These are phyloP conservation scores for Picus viridis DNA, from an alignment of 2,797 vertebrate species.

Conservation along the genomic window DNA sequence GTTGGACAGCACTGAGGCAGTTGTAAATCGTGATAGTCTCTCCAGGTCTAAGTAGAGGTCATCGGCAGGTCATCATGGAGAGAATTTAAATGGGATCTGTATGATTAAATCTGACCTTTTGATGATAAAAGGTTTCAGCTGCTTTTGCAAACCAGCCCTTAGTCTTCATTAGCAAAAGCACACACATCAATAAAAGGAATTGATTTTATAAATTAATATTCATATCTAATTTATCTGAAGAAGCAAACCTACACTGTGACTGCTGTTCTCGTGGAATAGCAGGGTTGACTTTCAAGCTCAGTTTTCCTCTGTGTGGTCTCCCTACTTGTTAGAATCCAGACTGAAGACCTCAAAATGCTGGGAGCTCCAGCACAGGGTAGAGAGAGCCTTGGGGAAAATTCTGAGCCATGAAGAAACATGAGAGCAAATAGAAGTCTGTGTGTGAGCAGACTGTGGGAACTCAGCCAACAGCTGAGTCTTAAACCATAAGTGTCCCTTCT, in stretches of 20 bases:
- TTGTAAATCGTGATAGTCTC: not conserved
- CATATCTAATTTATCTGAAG: conserved; percentile 8
- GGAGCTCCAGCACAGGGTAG: not conserved
- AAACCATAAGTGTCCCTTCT: not conserved
- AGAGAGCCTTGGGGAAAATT: not conserved
- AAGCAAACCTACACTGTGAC: not conserved
- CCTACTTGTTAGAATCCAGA: not conserved
- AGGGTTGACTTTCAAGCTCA: not conserved
- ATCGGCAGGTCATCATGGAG: not conserved
- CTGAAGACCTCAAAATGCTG: not conserved
- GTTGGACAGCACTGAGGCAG: not conserved
- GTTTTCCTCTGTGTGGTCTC: not conserved
- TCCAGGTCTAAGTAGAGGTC: not conserved
- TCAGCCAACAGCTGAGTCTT: too few species aligned
- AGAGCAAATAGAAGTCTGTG: not conserved
- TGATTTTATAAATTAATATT: conserved; percentile 13
- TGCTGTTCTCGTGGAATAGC: not conserved
- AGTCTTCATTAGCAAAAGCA: conserved; percentile 17
- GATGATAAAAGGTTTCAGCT: not conserved
- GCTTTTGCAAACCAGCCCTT: not conserved
- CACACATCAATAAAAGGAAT: conserved; percentile 2
- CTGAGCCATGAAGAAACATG: not conserved
- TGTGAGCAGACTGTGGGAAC: too few species aligned
- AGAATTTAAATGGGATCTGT: not conserved
- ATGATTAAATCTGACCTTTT: conserved; percentile 27